Evolutionary conservation across 2,888 invertebrate genomes (phyloP).

Genomic region (Brenthis ino): DNA sequence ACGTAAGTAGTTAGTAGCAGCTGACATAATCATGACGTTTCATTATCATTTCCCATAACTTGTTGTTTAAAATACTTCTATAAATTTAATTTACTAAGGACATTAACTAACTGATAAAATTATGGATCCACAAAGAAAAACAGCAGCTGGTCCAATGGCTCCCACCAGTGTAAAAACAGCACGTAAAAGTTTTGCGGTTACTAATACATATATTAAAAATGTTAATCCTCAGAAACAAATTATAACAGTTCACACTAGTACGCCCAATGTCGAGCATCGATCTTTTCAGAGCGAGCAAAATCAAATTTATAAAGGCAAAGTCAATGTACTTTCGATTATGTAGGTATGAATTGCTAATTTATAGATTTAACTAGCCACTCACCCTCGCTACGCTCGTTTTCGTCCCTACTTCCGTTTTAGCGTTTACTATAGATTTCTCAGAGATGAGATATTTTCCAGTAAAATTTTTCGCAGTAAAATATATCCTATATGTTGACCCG

Average conservation of each 20-base stretch:
- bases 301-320: slow-evolving; percentile 67
- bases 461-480: too few species aligned
- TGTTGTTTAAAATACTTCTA: too few species aligned
- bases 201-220: slow-evolving; percentile 49
- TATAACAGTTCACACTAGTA: slow-evolving; percentile 64
- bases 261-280: slow-evolving; percentile 61
- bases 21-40: too few species aligned
- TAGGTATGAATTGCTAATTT: slow-evolving; percentile 45
- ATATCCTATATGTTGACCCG: too few species aligned
- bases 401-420: too few species aligned
- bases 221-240: slow-evolving; percentile 58
- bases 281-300: slow-evolving; percentile 58
- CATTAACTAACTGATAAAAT: background rate
- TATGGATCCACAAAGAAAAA: slow-evolving; percentile 68
- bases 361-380: too few species aligned
- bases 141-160: slow-evolving; percentile 63
- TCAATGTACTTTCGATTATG: slow-evolving; percentile 72
- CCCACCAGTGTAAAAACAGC: slow-evolving; percentile 54
- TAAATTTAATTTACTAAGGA: too few species aligned
- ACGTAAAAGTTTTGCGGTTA: slow-evolving; percentile 59
- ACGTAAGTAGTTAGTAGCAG: too few species aligned
- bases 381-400: too few species aligned
- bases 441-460: too few species aligned
- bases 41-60: too few species aligned
- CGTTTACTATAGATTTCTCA: too few species aligned